Conservation (phyloP, 2,888 invertebrate species). For the Cyclophora albipunctata region DNA sequence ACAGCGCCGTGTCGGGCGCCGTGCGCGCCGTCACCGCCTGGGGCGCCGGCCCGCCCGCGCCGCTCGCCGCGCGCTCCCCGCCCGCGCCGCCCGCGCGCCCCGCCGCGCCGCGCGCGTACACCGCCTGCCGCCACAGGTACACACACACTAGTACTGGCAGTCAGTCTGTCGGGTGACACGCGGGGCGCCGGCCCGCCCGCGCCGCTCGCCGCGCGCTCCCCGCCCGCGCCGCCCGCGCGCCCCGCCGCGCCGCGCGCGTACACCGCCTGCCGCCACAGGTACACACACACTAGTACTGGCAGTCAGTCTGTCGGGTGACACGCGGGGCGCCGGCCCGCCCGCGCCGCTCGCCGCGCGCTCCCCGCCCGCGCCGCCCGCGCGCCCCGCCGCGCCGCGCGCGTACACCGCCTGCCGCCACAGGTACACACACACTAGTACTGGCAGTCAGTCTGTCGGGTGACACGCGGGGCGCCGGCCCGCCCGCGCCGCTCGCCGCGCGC, state of each 20-base stretch:
- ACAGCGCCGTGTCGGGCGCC: constrained; percentile 81
- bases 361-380: constrained; percentile 65
- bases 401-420: constrained; percentile 73
- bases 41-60: constrained; percentile 82
- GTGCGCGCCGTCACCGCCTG: constrained; percentile 90
- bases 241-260: constrained; percentile 85
- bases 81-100: constrained; percentile 82
- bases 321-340: too few species aligned
- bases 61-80: constrained; percentile 82
- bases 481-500: too few species aligned
- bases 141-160: too few species aligned
- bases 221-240: constrained; percentile 67
- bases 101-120: constrained; percentile 80
- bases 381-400: constrained; percentile 82
- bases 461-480: too few species aligned
- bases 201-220: too few species aligned
- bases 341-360: too few species aligned
- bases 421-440: constrained; percentile 11
- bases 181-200: too few species aligned
- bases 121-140: constrained; percentile 52
- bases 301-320: too few species aligned
- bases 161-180: too few species aligned
- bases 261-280: constrained; percentile 57
- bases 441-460: too few species aligned
- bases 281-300: not conserved